These are phyloP conservation scores for Lacanobia oleracea DNA, from an alignment of 2,888 invertebrate species.

Conservation along the genomic window DNA sequence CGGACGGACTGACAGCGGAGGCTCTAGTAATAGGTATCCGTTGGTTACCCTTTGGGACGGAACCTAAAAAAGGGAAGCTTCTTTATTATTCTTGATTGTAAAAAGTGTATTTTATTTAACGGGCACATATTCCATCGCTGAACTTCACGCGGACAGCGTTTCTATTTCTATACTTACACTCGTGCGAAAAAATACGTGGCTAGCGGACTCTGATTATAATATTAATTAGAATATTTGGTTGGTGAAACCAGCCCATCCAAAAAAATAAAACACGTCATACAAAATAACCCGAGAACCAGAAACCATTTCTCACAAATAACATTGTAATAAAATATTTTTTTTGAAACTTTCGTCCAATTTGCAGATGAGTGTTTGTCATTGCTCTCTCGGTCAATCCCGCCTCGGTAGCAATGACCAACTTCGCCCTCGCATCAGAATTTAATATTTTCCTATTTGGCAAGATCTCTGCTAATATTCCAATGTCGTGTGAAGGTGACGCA, in stretches of 20 bases:
- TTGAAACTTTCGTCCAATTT: neutral
- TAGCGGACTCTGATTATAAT: too few relatives aligned
- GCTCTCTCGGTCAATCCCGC: neutral
- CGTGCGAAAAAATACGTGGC: neutral
- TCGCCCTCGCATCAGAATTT: neutral
- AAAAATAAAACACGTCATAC: neutral
- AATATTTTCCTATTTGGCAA: constrained; percentile 4
- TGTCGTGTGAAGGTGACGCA: constrained; percentile 1
- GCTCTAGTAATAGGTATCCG: too few relatives aligned
- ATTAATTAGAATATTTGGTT: neutral
- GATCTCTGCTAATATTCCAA: neutral
- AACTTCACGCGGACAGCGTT: neutral
- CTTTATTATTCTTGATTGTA: neutral
- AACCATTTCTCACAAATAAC: neutral
- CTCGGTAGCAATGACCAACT: neutral
- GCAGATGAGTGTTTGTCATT: neutral
- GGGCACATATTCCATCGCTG: too few relatives aligned
- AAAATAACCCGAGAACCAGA: neutral
- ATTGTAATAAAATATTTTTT: neutral
- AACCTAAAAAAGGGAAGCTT: neutral
- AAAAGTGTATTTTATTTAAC: too few relatives aligned
- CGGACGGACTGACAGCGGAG: too few relatives aligned
- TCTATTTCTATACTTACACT: neutral
- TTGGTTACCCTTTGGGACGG: too few relatives aligned
- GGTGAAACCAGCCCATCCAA: neutral